phyloP scores from a whole-genome alignment of 2,113 vertebrate genomes.

The Carassius gibelio region DNA sequence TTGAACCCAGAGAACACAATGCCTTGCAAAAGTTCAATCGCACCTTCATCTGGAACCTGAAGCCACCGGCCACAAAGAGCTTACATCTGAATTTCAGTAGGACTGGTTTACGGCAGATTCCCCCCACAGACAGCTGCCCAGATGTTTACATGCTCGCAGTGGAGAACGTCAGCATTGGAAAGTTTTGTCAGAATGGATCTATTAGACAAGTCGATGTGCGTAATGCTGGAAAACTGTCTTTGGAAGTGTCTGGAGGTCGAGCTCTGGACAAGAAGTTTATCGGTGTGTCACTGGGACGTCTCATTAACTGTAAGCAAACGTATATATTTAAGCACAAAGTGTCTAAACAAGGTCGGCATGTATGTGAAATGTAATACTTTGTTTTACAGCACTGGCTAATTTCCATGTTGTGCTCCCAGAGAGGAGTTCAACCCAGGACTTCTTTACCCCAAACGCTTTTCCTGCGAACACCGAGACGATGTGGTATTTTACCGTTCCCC shows the following conservation, averaged over 20 bases:
- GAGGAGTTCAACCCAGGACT: slow-evolving; percentile 69
- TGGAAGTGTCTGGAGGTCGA: slow-evolving; percentile 77
- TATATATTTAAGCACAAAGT: not conserved
- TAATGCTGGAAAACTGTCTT: slow-evolving; percentile 72
- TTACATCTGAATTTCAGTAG: slow-evolving; percentile 78
- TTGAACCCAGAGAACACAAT: slow-evolving; percentile 66
- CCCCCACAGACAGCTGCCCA: slow-evolving; percentile 70
- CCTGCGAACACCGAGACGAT: slow-evolving; percentile 83
- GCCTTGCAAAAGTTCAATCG: slow-evolving; percentile 75
- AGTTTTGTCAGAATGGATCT: slow-evolving; percentile 81
- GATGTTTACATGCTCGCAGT: slow-evolving; percentile 79
- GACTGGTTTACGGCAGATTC: slow-evolving; percentile 76
- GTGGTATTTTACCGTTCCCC: slow-evolving; percentile 82
- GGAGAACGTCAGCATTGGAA: slow-evolving; percentile 71
- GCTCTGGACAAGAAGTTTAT: slow-evolving; percentile 69
- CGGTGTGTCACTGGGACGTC: slow-evolving; percentile 73
- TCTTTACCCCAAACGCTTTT: slow-evolving; percentile 87
- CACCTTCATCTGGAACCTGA: slow-evolving; percentile 83
- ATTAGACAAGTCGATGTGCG: slow-evolving; percentile 79
- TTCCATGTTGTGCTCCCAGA: slow-evolving; percentile 77
- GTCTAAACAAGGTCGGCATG: not conserved
- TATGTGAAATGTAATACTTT: not conserved
- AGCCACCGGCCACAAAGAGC: slow-evolving; percentile 61
- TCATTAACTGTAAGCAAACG: slow-evolving; percentile 82
- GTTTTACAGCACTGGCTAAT: slow-evolving; percentile 79